phyloP scores from a whole-genome alignment of 2,888 invertebrate genomes.

The Hyposoter dolosus region DNA sequence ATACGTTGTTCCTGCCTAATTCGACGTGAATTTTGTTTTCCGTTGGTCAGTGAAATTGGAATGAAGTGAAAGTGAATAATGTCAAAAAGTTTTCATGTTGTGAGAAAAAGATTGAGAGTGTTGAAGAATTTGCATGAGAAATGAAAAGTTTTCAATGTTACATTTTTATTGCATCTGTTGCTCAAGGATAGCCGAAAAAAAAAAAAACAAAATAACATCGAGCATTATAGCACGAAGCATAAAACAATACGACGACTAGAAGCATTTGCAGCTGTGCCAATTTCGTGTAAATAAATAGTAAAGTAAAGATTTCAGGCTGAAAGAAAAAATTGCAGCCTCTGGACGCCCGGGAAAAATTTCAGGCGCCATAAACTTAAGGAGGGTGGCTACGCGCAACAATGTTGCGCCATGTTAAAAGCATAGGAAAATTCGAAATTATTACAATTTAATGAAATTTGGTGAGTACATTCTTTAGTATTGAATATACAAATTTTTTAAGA shows the following conservation, averaged over 20 bases:
- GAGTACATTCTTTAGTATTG: too few relatives aligned
- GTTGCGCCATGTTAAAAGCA: too few relatives aligned
- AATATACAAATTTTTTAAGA: too few relatives aligned
- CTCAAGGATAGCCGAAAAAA: conserved; percentile 43
- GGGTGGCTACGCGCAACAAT: too few relatives aligned
- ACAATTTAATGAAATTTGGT: too few relatives aligned
- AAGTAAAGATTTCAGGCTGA: conserved; percentile 61
- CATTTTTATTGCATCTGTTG: conserved; percentile 30
- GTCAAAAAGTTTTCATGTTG: conserved; percentile 12
- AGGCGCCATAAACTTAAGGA: conserved; percentile 4
- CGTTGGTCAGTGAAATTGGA: neutral
- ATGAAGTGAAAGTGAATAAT: conserved; percentile 11
- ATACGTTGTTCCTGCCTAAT: neutral
- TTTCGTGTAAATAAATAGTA: conserved; percentile 49
- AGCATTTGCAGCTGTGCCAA: conserved; percentile 56
- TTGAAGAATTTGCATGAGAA: conserved; percentile 6
- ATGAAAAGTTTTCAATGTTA: neutral
- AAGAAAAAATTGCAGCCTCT: conserved; percentile 14
- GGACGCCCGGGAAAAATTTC: neutral
- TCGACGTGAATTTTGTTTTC: neutral
- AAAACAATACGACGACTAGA: conserved; percentile 39
- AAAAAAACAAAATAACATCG: conserved; percentile 14
- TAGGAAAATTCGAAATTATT: too few relatives aligned
- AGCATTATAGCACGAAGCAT: conserved; percentile 59
- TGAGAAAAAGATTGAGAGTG: neutral